Conservation (phyloP, 2,888 invertebrate species). For the Hydrotaea diabolus region DNA sequence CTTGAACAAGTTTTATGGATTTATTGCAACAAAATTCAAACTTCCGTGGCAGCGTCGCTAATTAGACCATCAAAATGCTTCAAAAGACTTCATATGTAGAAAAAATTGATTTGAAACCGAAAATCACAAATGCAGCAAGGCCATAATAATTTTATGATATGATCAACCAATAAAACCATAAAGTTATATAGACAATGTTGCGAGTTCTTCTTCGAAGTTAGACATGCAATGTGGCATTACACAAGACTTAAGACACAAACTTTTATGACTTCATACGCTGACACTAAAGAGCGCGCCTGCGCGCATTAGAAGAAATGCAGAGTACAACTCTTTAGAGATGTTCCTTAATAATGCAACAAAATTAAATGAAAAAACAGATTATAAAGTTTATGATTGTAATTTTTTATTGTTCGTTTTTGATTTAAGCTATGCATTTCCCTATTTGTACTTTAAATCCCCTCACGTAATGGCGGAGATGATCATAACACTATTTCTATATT, state of each 20-base stretch:
- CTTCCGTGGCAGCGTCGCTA: no score
- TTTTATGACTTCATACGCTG: not conserved
- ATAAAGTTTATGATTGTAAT: not conserved
- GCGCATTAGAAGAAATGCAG: no score
- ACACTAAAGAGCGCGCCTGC: no score
- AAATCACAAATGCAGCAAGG: not conserved
- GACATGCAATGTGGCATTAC: no score
- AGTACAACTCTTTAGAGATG: no score
- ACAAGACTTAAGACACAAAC: conserved; percentile 1
- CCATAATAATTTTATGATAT: not conserved
- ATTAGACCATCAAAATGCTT: no score
- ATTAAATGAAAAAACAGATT: not conserved
- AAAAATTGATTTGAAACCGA: not conserved
- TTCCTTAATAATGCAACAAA: no score
- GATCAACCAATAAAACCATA: not conserved
- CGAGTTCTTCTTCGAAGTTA: no score
- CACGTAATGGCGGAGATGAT: not conserved
- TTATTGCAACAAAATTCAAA: not conserved
- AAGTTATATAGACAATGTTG: no score
- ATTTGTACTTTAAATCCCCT: no score
- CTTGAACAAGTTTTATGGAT: not conserved
- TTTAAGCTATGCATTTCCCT: not conserved
- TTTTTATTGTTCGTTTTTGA: not conserved
- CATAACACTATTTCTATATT: conserved; percentile 26
- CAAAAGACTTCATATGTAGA: not conserved